Percentiles rank a stretch among this genome's conserved stretches.
Conservation (phyloP, 2,113 vertebrate genomes). For the Cebus imitator region DNA sequence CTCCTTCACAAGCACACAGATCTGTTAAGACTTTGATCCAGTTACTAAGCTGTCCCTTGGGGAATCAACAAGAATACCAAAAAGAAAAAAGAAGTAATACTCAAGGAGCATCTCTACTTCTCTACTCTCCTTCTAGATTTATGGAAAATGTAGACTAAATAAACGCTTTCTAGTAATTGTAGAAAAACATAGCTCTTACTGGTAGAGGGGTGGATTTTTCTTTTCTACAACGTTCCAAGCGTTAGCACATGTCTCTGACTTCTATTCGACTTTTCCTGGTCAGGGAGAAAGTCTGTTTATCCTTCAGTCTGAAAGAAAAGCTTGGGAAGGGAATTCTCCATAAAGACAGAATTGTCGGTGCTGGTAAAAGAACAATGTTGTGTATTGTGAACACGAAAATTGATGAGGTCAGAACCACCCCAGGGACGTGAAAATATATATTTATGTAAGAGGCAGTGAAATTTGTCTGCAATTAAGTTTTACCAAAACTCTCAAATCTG, state of each 20-base stretch:
- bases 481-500: constrained; percentile 81
- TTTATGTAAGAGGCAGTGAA: constrained; percentile 77
- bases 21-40: neutral
- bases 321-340: neutral
- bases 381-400: constrained; percentile 73
- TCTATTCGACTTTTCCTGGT: neutral
- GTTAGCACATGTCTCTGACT: neutral
- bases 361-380: constrained; percentile 44
- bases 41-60: neutral
- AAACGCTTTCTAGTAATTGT: neutral
- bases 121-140: neutral
- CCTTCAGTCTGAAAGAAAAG: neutral
- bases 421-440: constrained; percentile 77
- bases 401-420: constrained; percentile 77
- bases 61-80: neutral
- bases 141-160: neutral
- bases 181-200: neutral
- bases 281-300: neutral
- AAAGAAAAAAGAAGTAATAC: neutral
- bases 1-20: neutral
- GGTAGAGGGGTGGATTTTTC: neutral
- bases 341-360: constrained; percentile 52
- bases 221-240: neutral
- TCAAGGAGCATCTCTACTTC: neutral
- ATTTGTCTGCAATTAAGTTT: constrained; percentile 84